These are phyloP conservation scores for Epirrhoe tristata DNA, from an alignment of 2,888 invertebrate genomes.

Conservation along the genomic window DNA sequence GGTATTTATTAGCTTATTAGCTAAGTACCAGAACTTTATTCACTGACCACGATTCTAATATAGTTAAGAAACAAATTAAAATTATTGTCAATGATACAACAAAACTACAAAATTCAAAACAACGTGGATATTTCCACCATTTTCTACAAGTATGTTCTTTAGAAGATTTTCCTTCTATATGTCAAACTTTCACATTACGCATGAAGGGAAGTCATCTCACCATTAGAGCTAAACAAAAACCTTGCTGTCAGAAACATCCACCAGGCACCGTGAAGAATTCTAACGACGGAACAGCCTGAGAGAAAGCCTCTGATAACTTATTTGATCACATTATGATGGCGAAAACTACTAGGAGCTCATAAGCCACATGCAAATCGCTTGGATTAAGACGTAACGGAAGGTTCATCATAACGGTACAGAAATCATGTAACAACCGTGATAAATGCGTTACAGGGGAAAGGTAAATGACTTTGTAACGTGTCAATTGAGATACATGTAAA, in stretches of 20 bases:
- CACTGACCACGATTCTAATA: no score
- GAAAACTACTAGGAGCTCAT: slow-evolving; percentile 77
- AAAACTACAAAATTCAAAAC: no score
- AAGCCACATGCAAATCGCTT: slow-evolving; percentile 76
- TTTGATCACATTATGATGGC: slow-evolving; percentile 84
- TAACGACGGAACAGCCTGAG: slow-evolving; percentile 62
- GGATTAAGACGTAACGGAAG: slow-evolving; percentile 69
- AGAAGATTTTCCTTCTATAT: slow-evolving; percentile 7
- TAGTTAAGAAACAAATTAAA: no score
- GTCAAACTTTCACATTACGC: slow-evolving; percentile 37
- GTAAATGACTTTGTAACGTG: slow-evolving; percentile 70
- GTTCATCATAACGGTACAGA: slow-evolving; percentile 70
- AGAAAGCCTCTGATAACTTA: slow-evolving; percentile 80
- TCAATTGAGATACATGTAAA: slow-evolving; percentile 40
- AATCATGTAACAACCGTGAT: slow-evolving; percentile 64
- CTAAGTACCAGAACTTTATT: background rate
- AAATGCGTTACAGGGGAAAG: slow-evolving; percentile 51
- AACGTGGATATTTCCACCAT: background rate
- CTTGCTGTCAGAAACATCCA: slow-evolving; percentile 67
- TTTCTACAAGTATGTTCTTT: background rate
- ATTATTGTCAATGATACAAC: no score
- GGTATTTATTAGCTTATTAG: background rate
- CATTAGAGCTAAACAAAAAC: slow-evolving; percentile 72
- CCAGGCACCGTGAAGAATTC: slow-evolving; percentile 71
- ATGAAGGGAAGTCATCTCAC: slow-evolving; percentile 63